These are phyloP conservation scores for Phoxinus phoxinus DNA, from an alignment of 2,113 vertebrate genomes.

Conservation along the genomic window DNA sequence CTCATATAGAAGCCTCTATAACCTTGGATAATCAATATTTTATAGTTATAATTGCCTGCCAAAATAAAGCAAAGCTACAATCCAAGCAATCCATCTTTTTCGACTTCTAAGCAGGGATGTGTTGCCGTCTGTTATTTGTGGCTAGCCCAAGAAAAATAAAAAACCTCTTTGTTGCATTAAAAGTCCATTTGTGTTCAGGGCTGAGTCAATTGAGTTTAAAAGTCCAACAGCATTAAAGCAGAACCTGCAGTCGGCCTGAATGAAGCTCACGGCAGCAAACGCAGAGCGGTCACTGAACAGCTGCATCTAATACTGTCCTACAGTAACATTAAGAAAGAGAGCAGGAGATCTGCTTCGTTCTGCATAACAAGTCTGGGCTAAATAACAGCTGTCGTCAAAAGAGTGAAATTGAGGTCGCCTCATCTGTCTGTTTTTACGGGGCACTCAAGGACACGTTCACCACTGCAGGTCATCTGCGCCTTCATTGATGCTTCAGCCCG, in stretches of 20 bases:
- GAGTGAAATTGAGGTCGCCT: not conserved
- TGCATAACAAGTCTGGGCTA: constrained; percentile 27
- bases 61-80: constrained; percentile 7
- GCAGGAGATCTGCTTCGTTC: not conserved
- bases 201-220: not conserved
- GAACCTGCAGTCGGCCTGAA: not conserved
- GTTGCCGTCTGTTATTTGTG: not conserved
- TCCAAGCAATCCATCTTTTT: constrained; percentile 14
- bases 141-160: constrained; percentile 8
- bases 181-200: constrained; percentile 23
- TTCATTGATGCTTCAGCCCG: not conserved
- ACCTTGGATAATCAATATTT: constrained; percentile 1
- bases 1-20: not conserved
- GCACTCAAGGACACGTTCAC: constrained; percentile 53
- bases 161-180: constrained; percentile 8
- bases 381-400: constrained; percentile 17
- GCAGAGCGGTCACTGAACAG: not conserved
- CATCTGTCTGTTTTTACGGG: constrained; percentile 6
- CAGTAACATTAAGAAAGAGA: constrained; percentile 18
- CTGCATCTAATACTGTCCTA: constrained; percentile 28
- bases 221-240: not conserved
- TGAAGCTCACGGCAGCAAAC: not conserved
- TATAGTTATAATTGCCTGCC: not conserved
- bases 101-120: constrained; percentile 19
- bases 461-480: constrained; percentile 29